These are phyloP conservation scores for Lysandra coridon DNA, from an alignment of 2,888 invertebrate species.

Conservation along the genomic window DNA sequence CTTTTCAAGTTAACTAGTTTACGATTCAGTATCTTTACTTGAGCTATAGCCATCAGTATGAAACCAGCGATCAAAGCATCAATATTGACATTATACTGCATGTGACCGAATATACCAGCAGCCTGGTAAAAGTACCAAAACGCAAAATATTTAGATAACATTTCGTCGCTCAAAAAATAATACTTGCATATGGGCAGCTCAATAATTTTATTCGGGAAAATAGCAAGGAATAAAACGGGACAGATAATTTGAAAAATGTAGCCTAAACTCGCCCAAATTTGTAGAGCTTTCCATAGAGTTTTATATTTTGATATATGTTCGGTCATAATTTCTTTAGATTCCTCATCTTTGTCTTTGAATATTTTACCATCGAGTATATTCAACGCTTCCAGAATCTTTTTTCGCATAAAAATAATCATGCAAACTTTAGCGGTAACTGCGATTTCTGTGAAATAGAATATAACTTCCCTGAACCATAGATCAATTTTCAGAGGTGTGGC, in stretches of 20 bases:
- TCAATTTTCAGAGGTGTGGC: slow-evolving; percentile 60
- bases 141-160: slow-evolving; percentile 50
- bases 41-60: slow-evolving; percentile 53
- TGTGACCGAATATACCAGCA: slow-evolving; percentile 60
- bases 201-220: slow-evolving; percentile 47
- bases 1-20: slow-evolving; percentile 51
- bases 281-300: slow-evolving; percentile 49
- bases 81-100: slow-evolving; percentile 60
- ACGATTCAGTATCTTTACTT: slow-evolving; percentile 54
- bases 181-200: slow-evolving; percentile 64
- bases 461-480: slow-evolving; percentile 57
- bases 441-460: slow-evolving; percentile 47
- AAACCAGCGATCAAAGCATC: slow-evolving; percentile 62
- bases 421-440: slow-evolving; percentile 51
- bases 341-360: slow-evolving; percentile 52
- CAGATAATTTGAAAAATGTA: slow-evolving; percentile 50
- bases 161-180: slow-evolving; percentile 59
- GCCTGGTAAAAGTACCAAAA: slow-evolving; percentile 59
- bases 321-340: slow-evolving; percentile 47
- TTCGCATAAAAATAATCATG: slow-evolving; percentile 54
- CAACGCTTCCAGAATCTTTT: slow-evolving; percentile 53
- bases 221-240: slow-evolving; percentile 50
- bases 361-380: slow-evolving; percentile 55
- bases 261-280: slow-evolving; percentile 47
- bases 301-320: slow-evolving; percentile 48